Evolutionary conservation across 2,797 vertebrate genomes (phyloP).

Genomic region (Bryconaethiops microstoma): DNA sequence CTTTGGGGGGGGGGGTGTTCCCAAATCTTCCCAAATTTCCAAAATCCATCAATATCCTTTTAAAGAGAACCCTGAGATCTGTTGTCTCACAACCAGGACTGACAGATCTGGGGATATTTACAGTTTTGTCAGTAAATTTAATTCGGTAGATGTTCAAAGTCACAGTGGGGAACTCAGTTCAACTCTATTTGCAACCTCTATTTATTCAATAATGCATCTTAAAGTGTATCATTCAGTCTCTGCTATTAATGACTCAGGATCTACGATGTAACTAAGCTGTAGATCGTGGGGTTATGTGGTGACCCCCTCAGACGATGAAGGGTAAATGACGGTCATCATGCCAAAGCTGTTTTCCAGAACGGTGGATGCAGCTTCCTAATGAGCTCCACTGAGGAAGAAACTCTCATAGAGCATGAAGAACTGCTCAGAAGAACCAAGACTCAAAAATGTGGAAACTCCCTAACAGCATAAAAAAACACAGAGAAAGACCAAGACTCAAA

Average conservation of each 20-base stretch:
- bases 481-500: background rate
- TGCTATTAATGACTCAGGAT: background rate
- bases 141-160: background rate
- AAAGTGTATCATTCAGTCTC: background rate
- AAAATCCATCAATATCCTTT: background rate
- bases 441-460: background rate
- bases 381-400: too few relatives aligned
- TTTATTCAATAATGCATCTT: background rate
- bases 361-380: too few relatives aligned
- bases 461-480: background rate
- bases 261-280: too few relatives aligned
- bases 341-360: background rate
- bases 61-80: background rate
- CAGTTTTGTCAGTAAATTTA: background rate
- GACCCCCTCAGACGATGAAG: too few relatives aligned
- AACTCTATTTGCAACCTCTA: background rate
- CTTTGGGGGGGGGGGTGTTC: background rate
- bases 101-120: background rate
- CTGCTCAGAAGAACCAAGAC: too few relatives aligned
- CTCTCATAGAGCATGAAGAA: too few relatives aligned
- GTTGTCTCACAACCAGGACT: background rate
- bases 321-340: too few relatives aligned
- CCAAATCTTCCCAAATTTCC: background rate
- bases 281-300: too few relatives aligned
- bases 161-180: background rate